A percentile compares a stretch with the other conserved stretches of the same genome.
Conservation (phyloP, 2,888 invertebrate genomes). For the Hermodice carunculata region DNA sequence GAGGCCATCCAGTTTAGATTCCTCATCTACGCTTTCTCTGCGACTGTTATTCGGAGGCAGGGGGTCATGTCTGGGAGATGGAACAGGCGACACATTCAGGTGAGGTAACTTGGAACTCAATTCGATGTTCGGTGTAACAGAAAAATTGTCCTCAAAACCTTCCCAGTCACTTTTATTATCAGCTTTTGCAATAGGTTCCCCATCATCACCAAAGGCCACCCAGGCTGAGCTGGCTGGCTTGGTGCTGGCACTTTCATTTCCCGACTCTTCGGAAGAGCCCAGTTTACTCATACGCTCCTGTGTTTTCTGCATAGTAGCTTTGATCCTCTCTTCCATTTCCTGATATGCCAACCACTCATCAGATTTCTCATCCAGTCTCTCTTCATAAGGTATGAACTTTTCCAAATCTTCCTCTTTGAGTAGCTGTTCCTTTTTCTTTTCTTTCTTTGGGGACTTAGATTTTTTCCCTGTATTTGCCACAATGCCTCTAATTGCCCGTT, state of each 20-base stretch:
- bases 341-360: slow-evolving; percentile 18
- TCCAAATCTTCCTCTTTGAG: slow-evolving; percentile 14
- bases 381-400: not conserved
- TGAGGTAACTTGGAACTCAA: slow-evolving; percentile 10
- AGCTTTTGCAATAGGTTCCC: not conserved
- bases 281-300: slow-evolving; percentile 5
- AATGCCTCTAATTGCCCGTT: slow-evolving; percentile 18
- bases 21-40: slow-evolving; percentile 47
- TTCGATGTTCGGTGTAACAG: slow-evolving; percentile 1
- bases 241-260: slow-evolving; percentile 3
- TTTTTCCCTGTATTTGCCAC: not conserved
- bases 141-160: slow-evolving; percentile 22
- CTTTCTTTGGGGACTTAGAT: not conserved
- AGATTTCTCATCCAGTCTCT: slow-evolving; percentile 7
- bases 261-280: slow-evolving; percentile 9
- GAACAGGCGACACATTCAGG: slow-evolving; percentile 42
- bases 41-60: slow-evolving; percentile 50
- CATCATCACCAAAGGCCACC: slow-evolving; percentile 7
- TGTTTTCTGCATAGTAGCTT: slow-evolving; percentile 3
- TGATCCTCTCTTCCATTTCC: slow-evolving; percentile 18
- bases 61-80: slow-evolving; percentile 46
- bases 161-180: slow-evolving; percentile 12
- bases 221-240: slow-evolving; percentile 14
- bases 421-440: slow-evolving; percentile 23
- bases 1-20: not conserved